Base-by-base conservation (phyloP, 2,797 vertebrate species). In the Ptychobarbus kaznakovi region DNA sequence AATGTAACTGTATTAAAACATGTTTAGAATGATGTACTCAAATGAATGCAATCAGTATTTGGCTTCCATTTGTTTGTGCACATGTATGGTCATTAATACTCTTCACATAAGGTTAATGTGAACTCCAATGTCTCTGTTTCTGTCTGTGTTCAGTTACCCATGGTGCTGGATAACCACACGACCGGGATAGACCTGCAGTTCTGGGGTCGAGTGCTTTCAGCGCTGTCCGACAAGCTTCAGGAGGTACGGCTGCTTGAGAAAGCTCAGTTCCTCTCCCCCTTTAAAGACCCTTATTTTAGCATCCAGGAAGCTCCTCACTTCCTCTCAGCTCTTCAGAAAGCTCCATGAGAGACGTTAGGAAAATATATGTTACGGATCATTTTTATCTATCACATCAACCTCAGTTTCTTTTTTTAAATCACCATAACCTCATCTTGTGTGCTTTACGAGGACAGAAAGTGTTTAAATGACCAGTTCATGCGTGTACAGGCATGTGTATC, bases 161-260 rank as follows among this genome's bases (percentile, higher is more conserved):
- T 92, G 89, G 95, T 99, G 25, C 86, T 98, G 90, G 95, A 97
- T 91, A 93, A 91, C 63, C 91, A 88, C 74, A 93, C 96, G 0
- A 88, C 92, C 72, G 97, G 97, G 87, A 93, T 95, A 80, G 95
- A 99, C 91, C 93, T 98, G 85, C 94, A 89, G 56, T 92, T 93
- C 82, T 99, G 97, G 97, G 95, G 96, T 15, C 94, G 25, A 79
- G 94, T 95, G 89, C 90, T 99, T 22, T 95, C 94, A 76, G 92
- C 93, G 25, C 51, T 94, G 10, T 96, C 96, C 4, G 94, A 95
- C 84, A 96, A 94, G 90, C 79, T 97, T 87, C 96, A 94, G 92
- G 91, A 95, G 90, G 98, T 98, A 94, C 94, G 94, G 25, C 35
- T 58, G 18, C 28, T 20, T 49, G 53, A 73, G 53, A 80, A 49